These are phyloP conservation scores for Turritopsis dohrnii DNA, from an alignment of 30 jellyfish, hydroid and myxozoan genomes.

Conservation along the genomic window DNA sequence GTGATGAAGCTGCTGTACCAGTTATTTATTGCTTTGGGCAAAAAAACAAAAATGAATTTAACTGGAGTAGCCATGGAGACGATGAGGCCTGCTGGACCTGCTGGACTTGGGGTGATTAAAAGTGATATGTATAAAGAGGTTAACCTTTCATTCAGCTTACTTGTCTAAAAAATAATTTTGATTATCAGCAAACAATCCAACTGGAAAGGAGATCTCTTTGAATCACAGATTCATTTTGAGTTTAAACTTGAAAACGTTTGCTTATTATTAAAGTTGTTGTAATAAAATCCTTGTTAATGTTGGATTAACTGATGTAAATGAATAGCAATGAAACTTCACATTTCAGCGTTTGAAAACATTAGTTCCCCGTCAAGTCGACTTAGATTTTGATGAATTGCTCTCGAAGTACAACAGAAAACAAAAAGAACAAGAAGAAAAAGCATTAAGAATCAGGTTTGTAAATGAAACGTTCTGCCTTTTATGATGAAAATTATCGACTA, in stretches of 20 bases:
- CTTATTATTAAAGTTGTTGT: no score
- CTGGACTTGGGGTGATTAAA: constrained; percentile 67
- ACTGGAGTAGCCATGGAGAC: constrained; percentile 97
- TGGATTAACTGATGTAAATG: no score
- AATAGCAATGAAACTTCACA: neutral
- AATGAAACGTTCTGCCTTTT: no score
- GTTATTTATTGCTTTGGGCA: constrained; percentile 72
- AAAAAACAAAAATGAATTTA: constrained; percentile 50
- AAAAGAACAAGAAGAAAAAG: constrained; percentile 68
- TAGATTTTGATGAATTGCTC: constrained; percentile 68
- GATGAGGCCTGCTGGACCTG: constrained; percentile 90
- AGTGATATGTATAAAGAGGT: constrained; percentile 89
- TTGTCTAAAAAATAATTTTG: neutral
- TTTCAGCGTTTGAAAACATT: constrained; percentile 66
- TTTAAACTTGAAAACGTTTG: no score
- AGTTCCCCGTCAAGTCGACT: constrained; percentile 90
- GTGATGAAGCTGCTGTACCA: constrained; percentile 81
- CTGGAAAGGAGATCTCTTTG: neutral
- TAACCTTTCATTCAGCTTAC: neutral
- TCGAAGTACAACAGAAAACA: constrained; percentile 57
- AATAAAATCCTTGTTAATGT: no score
- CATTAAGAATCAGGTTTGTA: constrained; percentile 47
- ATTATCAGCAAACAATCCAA: neutral
- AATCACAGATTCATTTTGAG: neutral
- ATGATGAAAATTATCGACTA: no score